Percentiles rank a stretch among this genome's conserved stretches.
Conservation (phyloP, 1,140 invertebrate genomes). For the Dufourea novaeangliae region DNA sequence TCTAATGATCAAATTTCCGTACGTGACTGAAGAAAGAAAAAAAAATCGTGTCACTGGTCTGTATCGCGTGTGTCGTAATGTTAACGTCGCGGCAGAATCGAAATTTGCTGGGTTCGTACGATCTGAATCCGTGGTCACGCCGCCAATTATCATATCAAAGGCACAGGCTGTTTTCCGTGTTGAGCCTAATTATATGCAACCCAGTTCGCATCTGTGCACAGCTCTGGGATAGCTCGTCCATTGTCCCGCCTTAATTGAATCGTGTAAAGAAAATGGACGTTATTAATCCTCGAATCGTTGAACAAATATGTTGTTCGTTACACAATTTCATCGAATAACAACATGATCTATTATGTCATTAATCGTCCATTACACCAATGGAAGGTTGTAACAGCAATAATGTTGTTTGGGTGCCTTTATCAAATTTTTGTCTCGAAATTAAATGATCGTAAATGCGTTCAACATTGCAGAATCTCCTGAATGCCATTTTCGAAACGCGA, state of each 20-base stretch:
- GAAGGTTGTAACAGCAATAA: too few species aligned
- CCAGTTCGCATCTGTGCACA: slow-evolving; percentile 32
- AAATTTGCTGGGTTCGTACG: slow-evolving; percentile 19
- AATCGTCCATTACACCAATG: too few species aligned
- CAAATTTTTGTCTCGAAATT: too few species aligned
- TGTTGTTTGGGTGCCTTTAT: too few species aligned
- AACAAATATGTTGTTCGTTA: not conserved
- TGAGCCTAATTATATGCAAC: slow-evolving; percentile 50
- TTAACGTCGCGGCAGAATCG: slow-evolving; percentile 8
- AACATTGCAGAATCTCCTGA: too few species aligned
- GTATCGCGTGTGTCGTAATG: not conserved
- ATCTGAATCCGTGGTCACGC: slow-evolving; percentile 23
- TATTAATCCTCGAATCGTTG: not conserved
- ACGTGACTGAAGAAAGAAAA: slow-evolving; percentile 50
- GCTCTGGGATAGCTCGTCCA: slow-evolving; percentile 14
- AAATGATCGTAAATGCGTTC: too few species aligned
- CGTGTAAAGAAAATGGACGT: not conserved
- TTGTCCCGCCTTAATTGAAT: slow-evolving; percentile 35
- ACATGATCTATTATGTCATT: too few species aligned
- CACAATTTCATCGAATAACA: too few species aligned
- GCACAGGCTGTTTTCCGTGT: slow-evolving; percentile 24
- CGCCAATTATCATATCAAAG: slow-evolving; percentile 60
- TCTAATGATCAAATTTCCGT: not conserved
- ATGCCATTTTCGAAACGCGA: too few species aligned
- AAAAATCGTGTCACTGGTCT: not conserved